phyloP scores from a whole-genome alignment of 2,888 invertebrate species.

The Eupithecia centaureata region DNA sequence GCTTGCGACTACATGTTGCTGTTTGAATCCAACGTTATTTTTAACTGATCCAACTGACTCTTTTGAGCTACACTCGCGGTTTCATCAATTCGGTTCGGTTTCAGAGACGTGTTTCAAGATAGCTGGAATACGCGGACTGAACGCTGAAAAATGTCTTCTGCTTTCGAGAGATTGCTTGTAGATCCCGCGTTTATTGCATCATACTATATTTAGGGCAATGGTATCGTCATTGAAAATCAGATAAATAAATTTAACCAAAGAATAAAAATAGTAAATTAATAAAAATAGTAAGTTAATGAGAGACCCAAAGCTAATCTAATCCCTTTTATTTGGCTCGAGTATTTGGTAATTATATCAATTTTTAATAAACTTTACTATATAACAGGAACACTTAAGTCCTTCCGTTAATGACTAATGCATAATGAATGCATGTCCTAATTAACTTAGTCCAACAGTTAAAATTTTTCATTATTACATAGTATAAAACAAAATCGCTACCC shows the following conservation, averaged over 20 bases:
- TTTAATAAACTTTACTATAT: no score
- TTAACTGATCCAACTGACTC: background rate
- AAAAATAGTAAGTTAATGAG: no score
- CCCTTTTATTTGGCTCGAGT: no score
- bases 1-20: no score
- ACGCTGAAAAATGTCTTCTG: slow-evolving; percentile 53
- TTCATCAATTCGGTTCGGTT: slow-evolving; percentile 43
- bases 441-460: no score
- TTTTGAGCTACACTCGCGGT: slow-evolving; percentile 31
- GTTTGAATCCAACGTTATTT: no score
- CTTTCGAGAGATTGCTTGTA: slow-evolving; percentile 27
- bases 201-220: background rate
- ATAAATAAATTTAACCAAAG: background rate
- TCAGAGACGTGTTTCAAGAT: slow-evolving; percentile 55
- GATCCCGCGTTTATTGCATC: background rate
- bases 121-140: slow-evolving; percentile 47
- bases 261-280: background rate
- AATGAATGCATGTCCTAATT: no score
- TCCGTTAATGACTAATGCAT: no score
- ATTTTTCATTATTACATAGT: no score
- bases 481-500: no score
- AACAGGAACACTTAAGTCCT: no score
- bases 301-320: background rate
- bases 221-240: background rate
- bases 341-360: no score